A percentile compares a stretch with the other conserved stretches of the same genome.
phyloP scores from a whole-genome alignment of 1,140 invertebrate genomes.

The Caenorhabditis brenneri region DNA sequence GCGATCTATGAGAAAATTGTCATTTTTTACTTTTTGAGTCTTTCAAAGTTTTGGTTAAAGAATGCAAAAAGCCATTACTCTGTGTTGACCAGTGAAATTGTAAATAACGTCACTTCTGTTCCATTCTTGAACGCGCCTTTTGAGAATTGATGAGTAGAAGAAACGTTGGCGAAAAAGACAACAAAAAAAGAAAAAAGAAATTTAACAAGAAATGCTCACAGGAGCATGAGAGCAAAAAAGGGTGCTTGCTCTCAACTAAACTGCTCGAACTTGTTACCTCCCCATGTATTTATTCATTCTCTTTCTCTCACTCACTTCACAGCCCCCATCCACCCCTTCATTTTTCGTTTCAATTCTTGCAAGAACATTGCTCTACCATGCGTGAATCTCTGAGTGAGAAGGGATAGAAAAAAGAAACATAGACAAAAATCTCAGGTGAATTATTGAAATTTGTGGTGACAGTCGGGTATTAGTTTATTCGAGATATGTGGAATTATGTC shows the following conservation, averaged over 20 bases:
- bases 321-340: background rate
- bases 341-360: background rate
- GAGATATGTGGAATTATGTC: background rate
- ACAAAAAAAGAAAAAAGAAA: background rate
- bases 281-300: conserved; percentile 3
- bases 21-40: background rate
- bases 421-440: background rate
- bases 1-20: too few species aligned
- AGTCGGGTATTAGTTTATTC: background rate
- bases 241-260: conserved; percentile 18
- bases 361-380: background rate
- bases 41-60: background rate
- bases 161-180: background rate
- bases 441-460: conserved; percentile 15
- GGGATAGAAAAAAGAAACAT: background rate
- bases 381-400: background rate
- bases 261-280: conserved; percentile 28
- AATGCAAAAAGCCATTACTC: background rate
- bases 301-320: background rate
- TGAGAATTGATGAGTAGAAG: background rate
- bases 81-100: background rate
- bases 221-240: conserved; percentile 38
- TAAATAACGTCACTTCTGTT: background rate
- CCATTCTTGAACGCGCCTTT: background rate
- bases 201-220: conserved; percentile 25